These are phyloP conservation scores for Lutraria rhynchaena DNA, from an alignment of 1,140 invertebrate genomes.

Conservation along the genomic window DNA sequence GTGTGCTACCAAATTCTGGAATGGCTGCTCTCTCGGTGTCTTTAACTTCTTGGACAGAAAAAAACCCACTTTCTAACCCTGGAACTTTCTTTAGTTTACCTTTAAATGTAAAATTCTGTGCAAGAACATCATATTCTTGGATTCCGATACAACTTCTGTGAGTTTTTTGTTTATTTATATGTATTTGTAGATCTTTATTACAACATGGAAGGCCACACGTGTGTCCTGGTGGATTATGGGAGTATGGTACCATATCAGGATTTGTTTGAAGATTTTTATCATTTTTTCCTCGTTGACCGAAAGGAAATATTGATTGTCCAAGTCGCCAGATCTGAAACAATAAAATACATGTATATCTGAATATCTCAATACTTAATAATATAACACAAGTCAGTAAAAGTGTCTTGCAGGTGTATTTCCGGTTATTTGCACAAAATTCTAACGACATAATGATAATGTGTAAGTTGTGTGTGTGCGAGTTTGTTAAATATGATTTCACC, in stretches of 20 bases:
- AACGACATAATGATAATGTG: too few relatives aligned
- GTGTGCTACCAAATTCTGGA: slow-evolving; percentile 59
- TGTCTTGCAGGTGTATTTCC: too few relatives aligned
- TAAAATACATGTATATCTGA: not conserved
- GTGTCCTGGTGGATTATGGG: slow-evolving; percentile 76
- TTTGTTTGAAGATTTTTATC: slow-evolving; percentile 20
- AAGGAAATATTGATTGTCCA: slow-evolving; percentile 15
- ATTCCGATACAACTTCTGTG: slow-evolving; percentile 66
- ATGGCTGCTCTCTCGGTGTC: slow-evolving; percentile 40
- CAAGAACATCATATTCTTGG: slow-evolving; percentile 52
- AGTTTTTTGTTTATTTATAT: slow-evolving; percentile 38
- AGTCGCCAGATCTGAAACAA: not conserved
- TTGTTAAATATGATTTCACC: too few relatives aligned
- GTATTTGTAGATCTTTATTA: slow-evolving; percentile 67
- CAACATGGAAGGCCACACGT: slow-evolving; percentile 78
- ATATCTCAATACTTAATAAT: too few relatives aligned
- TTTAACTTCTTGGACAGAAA: slow-evolving; percentile 60
- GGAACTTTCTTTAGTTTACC: slow-evolving; percentile 45
- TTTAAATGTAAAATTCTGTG: slow-evolving; percentile 72
- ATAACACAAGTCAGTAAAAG: too few relatives aligned
- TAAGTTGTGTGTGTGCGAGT: too few relatives aligned
- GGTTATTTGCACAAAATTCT: too few relatives aligned
- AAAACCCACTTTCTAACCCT: slow-evolving; percentile 64
- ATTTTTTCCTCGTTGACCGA: not conserved
- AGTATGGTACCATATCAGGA: slow-evolving; percentile 66